Conservation (phyloP, 2,113 vertebrate genomes). For the Rissa tridactyla region DNA sequence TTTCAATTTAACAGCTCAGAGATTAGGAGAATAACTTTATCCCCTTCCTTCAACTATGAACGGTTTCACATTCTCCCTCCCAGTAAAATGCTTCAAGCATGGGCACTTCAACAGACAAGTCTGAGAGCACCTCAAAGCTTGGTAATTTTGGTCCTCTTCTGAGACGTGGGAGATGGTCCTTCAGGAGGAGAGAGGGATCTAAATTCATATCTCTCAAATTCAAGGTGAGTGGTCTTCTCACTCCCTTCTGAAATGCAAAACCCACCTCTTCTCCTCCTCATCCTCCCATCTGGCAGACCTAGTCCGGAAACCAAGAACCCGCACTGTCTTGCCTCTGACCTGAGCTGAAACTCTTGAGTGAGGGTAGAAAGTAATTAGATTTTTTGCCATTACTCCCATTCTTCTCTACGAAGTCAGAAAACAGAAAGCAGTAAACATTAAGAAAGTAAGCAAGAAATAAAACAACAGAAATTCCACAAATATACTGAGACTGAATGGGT, state of each 20-base stretch:
- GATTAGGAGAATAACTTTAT: background rate
- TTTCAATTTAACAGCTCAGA: background rate
- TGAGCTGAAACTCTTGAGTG: background rate
- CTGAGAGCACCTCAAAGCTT: background rate
- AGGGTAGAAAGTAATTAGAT: background rate
- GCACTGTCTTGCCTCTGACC: background rate
- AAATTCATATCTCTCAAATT: background rate
- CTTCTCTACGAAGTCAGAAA: background rate
- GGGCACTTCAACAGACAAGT: background rate
- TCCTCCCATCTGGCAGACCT: background rate
- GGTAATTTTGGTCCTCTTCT: background rate
- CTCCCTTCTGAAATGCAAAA: background rate
- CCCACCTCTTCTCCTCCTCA: background rate
- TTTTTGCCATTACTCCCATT: background rate
- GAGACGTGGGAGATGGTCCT: background rate
- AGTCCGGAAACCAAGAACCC: background rate
- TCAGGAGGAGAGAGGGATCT: background rate
- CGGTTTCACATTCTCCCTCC: background rate
- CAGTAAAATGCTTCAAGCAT: background rate
- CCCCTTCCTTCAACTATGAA: background rate
- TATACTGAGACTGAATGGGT: constrained; percentile 28
- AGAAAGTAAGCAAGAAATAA: constrained; percentile 20
- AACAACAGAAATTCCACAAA: constrained; percentile 37
- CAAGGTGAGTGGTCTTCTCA: background rate
- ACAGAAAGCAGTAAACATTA: background rate